A percentile compares a stretch with the other conserved stretches of the same genome.
phyloP scores from a whole-genome alignment of 2,113 vertebrate species.

The Hipposideros armiger region DNA sequence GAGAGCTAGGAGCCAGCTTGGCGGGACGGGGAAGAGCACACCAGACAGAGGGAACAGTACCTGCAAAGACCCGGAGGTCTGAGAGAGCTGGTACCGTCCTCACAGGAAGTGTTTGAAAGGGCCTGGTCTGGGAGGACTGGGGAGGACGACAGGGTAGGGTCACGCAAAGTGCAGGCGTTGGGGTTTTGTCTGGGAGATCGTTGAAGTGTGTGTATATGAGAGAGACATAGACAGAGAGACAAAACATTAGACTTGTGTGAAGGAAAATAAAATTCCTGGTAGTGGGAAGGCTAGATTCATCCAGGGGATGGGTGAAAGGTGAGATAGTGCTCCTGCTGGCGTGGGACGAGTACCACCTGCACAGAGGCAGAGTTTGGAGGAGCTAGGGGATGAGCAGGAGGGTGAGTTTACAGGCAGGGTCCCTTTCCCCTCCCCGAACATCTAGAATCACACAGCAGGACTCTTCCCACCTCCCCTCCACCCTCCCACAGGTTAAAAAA shows the following conservation, averaged over 20 bases:
- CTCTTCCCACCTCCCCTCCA: neutral
- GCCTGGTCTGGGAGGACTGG: neutral
- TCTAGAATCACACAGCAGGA: neutral
- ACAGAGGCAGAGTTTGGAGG: accelerated
- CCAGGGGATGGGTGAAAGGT: neutral
- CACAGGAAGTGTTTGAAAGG: neutral
- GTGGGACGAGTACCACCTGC: accelerated
- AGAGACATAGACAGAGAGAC: neutral
- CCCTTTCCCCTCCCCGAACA: neutral
- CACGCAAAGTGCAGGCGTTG: neutral
- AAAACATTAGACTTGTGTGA: neutral
- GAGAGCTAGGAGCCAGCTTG: neutral
- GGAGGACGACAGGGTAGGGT: neutral
- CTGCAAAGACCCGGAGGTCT: neutral
- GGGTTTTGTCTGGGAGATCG: neutral
- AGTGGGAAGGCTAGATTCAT: neutral
- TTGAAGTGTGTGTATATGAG: neutral
- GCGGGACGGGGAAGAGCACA: neutral
- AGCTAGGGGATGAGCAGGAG: neutral
- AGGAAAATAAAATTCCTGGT: neutral
- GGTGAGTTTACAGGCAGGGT: neutral
- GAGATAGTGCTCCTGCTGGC: neutral
- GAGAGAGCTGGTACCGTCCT: neutral
- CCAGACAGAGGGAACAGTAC: neutral
- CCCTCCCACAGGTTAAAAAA: constrained; percentile 17